Percentiles rank a stretch among this genome's conserved stretches.
Evolutionary conservation across 2,888 invertebrate genomes (phyloP).

Genomic region (Plusia festucae): DNA sequence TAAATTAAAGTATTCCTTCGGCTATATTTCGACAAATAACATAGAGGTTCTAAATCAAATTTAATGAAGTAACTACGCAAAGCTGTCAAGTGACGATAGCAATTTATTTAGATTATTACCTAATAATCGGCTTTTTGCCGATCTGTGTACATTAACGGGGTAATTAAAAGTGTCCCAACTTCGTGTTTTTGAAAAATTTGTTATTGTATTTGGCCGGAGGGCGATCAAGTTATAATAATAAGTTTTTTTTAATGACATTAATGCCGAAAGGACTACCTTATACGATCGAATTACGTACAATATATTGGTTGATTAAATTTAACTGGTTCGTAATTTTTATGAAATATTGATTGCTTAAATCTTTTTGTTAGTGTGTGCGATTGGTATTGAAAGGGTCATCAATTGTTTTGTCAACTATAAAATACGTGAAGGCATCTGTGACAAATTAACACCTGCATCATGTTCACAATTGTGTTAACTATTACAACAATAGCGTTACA

Average conservation of each 20-base stretch:
- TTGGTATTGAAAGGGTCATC: neutral
- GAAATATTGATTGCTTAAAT: too few relatives aligned
- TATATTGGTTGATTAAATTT: too few relatives aligned
- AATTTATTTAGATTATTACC: neutral
- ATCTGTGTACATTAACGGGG: neutral
- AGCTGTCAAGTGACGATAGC: neutral
- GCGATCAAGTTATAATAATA: neutral
- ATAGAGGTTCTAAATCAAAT: neutral
- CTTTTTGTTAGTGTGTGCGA: too few relatives aligned
- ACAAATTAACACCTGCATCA: slow-evolving; percentile 61
- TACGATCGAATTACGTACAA: too few relatives aligned
- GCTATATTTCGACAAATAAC: neutral
- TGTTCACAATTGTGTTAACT: slow-evolving; percentile 65
- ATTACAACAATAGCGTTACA: slow-evolving; percentile 70
- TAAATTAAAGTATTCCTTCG: neutral
- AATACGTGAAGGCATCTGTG: slow-evolving; percentile 47
- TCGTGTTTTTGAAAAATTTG: neutral
- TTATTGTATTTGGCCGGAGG: neutral
- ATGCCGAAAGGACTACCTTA: neutral
- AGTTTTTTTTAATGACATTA: neutral
- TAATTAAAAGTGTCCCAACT: neutral
- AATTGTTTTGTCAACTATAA: slow-evolving; percentile 18
- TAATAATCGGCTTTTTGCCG: neutral
- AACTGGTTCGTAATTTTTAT: too few relatives aligned
- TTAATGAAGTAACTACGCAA: neutral